These are phyloP conservation scores for Cherax quadricarinatus DNA, from an alignment of 1,140 invertebrate species.

Conservation along the genomic window DNA sequence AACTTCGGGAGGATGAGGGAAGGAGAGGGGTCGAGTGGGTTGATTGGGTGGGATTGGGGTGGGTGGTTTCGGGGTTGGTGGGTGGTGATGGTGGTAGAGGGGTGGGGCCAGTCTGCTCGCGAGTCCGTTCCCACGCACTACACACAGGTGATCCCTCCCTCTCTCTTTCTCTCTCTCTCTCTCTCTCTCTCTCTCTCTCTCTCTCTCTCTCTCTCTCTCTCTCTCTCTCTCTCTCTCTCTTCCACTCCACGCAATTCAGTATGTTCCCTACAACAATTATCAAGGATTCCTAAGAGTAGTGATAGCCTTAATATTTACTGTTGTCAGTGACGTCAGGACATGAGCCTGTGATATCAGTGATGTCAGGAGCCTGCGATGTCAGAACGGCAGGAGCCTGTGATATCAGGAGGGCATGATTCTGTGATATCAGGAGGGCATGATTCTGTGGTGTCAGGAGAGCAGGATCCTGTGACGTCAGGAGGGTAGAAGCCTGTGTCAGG, in stretches of 20 bases:
- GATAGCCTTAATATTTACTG: neutral
- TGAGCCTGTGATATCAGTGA: too few relatives aligned
- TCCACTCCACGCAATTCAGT: too few relatives aligned
- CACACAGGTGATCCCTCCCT: conserved; percentile 4
- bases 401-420: too few relatives aligned
- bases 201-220: neutral
- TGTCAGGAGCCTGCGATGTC: too few relatives aligned
- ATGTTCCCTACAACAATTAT: neutral
- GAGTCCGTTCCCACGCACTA: conserved; percentile 33
- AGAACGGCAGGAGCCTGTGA: too few relatives aligned
- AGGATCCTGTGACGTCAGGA: too few relatives aligned
- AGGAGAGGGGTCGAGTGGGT: neutral
- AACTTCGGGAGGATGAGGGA: neutral
- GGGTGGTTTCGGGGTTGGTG: neutral
- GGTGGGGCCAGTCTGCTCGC: conserved; percentile 14
- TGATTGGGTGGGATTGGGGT: neutral
- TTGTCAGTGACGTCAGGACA: neutral
- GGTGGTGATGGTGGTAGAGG: neutral
- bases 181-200: too few relatives aligned
- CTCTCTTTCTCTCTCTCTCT: too few relatives aligned
- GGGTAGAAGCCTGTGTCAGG: too few relatives aligned
- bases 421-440: too few relatives aligned
- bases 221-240: too few relatives aligned
- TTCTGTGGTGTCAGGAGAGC: too few relatives aligned
- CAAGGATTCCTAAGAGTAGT: neutral